These are phyloP conservation scores for Carcharodon carcharias DNA, from an alignment of 2,797 vertebrate species.

Conservation along the genomic window DNA sequence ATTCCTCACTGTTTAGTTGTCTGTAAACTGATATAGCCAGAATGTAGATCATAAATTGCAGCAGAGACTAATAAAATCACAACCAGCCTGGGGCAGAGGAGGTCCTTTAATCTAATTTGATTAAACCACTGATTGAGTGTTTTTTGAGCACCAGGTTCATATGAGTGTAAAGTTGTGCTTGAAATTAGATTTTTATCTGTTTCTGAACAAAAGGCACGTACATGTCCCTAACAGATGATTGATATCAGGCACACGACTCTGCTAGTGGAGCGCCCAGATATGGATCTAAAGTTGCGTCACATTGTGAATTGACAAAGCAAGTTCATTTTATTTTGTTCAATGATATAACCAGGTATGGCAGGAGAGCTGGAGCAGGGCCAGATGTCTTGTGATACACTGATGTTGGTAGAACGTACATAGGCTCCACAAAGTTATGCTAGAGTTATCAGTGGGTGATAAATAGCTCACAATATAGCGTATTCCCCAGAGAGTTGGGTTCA, in stretches of 20 bases:
- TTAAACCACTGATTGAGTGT: neutral
- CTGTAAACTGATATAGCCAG: neutral
- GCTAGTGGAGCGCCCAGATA: neutral
- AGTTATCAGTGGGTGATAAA: neutral
- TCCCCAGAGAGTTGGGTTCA: neutral
- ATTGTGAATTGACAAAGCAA: neutral
- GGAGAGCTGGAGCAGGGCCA: neutral
- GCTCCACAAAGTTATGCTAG: neutral
- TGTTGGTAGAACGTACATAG: neutral
- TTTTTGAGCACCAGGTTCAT: neutral
- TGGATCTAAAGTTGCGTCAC: neutral
- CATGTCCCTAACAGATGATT: neutral
- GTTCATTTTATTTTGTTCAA: neutral
- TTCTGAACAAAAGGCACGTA: neutral
- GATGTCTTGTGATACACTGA: neutral
- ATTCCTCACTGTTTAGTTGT: neutral
- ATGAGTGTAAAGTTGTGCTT: neutral
- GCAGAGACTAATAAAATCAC: neutral
- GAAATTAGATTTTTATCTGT: neutral
- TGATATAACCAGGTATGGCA: neutral
- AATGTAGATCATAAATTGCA: neutral
- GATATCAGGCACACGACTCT: neutral
- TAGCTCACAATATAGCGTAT: neutral
- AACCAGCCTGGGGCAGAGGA: neutral
- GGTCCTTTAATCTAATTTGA: neutral